Evolutionary conservation across 2,888 invertebrate genomes (phyloP), one percentile per base, ranked within the genome.

Genomic region (Torymus auratus): DNA sequence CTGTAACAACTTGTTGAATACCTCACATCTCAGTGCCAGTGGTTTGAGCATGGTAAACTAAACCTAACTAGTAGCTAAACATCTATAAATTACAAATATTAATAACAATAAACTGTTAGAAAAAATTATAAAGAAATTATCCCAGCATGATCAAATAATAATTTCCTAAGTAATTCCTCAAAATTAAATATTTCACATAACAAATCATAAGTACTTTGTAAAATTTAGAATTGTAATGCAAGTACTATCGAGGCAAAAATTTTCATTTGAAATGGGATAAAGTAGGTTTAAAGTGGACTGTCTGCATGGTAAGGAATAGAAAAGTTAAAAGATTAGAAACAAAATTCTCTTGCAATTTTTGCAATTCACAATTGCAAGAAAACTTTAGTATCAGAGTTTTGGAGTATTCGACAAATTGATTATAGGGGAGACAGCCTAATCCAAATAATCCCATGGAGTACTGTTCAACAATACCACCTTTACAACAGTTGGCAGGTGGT

Each of bases 391-490:
- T 76, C 62, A 82, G 82, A 87, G 88, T 84, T 88, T 86, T 86
- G 89, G 89, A 90, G 90, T 91, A 90, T 90, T 90, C 88, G 88
- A 90, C 89, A 90, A 91, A 90, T 60, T 90, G 89, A 88, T 91
- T 91, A 90, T 89, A 91, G 91, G 90, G 89, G 81, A 91, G 92
- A 84, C 93, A 93, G 81, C 95, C 96, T 70, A 96, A 96, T 91
- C 96, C 96, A 71, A 96, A 96, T 91, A 96, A 96, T 91, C 96
- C 96, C 67, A 94, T 95, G 93, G 96, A 96, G 91, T 96, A 96
- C 91, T 96, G 96, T 91, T 96, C 96, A 81, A 95, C 95, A 64
- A 94, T 96, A 87, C 95, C 96, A 73, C 96, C 96, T 70, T 92
- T 94, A 85, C 93, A 95, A 88, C 96, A 96, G 91, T 94, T 94